Base-by-base conservation (phyloP, 2,113 vertebrate genomes). In the Anguilla japonica region DNA sequence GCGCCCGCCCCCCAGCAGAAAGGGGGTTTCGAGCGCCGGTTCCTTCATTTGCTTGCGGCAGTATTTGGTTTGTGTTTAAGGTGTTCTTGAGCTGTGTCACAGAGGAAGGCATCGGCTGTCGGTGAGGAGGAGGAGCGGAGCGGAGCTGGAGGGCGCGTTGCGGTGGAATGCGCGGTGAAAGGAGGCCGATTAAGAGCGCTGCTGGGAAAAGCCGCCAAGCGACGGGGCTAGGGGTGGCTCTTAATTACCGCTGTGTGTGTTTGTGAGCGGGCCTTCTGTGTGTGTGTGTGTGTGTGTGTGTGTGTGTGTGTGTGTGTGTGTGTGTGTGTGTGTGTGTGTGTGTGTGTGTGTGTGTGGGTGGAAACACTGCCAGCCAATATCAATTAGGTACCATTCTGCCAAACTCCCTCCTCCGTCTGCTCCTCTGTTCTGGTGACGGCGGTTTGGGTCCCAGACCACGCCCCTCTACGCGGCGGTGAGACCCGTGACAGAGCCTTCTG, bases 251-350 rank as follows among this genome's bases (percentile, higher is more conserved):
- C 57, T 75, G n/a, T 75, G 26, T 29, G 71, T 29, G 26, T 29
- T 0, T 75, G 71, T 29, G 71, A 11, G 60, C 3, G 60, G 2
- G 57, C 34, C 3, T 5, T 22, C 15, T 57, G 82, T 39, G 53
- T 83, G 81, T 26, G 46, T 53, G 41, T n/a, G 22, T 46, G 43
- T 18, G 46, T 46, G 81, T 29, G 81, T 15, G 81, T 50, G 81
- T 13, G 81, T 26, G 81, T 34, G 71, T 75, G n/a, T 82, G 41
- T 82, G 43, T 82, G 9, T 50, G 43, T 82, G 46, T 50, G 81
- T 82, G 81, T 50, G 81, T 82, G 81, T 82, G 81, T 82, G 81
- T 50, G 81, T 82, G 81, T 82, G 81, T 82, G 81, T n/a, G 43
- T 50, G 81, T 50, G 81, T 50, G 81, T 29, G 81, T 15, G 81